phyloP scores from a whole-genome alignment of 1,140 invertebrate genomes.

The Pectinophora gossypiella region DNA sequence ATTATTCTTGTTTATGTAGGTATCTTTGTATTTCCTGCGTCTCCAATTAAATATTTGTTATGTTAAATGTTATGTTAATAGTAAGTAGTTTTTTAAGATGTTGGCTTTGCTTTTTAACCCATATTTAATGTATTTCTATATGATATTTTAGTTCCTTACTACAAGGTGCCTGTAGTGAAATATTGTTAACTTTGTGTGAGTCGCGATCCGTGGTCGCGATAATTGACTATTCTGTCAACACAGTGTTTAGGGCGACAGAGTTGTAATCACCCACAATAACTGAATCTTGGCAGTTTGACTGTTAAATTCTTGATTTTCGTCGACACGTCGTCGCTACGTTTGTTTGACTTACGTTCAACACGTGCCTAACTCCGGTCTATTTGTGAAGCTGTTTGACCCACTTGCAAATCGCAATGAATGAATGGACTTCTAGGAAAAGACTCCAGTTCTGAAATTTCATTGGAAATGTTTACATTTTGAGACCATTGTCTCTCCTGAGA shows the following conservation, averaged over 20 bases:
- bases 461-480: neutral
- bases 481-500: neutral
- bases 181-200: no score
- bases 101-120: no score
- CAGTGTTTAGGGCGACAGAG: neutral
- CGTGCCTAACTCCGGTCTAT: neutral
- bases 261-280: neutral
- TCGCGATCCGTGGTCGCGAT: no score
- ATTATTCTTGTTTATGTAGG: no score
- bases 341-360: neutral
- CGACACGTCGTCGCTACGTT: neutral
- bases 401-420: neutral
- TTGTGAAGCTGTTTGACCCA: neutral
- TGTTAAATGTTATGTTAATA: no score
- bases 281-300: neutral
- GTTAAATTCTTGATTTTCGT: neutral
- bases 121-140: no score
- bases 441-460: neutral
- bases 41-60: no score
- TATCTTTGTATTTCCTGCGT: no score
- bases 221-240: neutral
- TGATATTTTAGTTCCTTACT: no score
- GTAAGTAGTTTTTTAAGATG: no score
- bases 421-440: neutral
- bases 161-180: no score